Conservation (phyloP, 1,140 invertebrate genomes). For the Frieseomelitta varia region DNA sequence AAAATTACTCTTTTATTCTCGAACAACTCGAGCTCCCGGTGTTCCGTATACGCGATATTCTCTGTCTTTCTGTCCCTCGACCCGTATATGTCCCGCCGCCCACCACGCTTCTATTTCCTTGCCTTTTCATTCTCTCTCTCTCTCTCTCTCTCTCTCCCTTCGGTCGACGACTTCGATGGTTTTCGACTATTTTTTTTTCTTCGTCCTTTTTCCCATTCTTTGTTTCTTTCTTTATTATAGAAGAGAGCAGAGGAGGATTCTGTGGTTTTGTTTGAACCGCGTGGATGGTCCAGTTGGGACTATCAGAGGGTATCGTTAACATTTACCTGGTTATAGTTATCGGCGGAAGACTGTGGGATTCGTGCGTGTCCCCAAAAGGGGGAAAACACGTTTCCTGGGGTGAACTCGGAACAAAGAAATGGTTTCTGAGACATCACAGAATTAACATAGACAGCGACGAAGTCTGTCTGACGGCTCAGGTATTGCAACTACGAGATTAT, state of each 20-base stretch:
- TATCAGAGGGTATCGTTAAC: slow-evolving; percentile 69
- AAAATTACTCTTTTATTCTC: slow-evolving; percentile 83
- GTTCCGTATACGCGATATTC: slow-evolving; percentile 69
- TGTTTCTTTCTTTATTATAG: background rate
- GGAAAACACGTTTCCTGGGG: background rate
- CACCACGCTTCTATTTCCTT: slow-evolving; percentile 28
- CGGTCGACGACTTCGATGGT: slow-evolving; percentile 43
- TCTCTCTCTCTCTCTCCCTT: background rate
- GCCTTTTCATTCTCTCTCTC: background rate
- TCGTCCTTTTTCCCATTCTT: background rate
- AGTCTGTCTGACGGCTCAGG: too few species aligned
- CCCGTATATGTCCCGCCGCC: background rate
- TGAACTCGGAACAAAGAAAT: slow-evolving; percentile 29
- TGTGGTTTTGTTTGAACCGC: slow-evolving; percentile 17
- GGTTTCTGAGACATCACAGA: background rate
- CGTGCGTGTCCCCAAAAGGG: background rate
- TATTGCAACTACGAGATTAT: too few species aligned
- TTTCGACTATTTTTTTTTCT: slow-evolving; percentile 48
- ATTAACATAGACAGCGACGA: background rate
- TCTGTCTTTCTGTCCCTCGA: slow-evolving; percentile 48
- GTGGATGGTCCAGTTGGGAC: background rate
- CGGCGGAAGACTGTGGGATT: background rate
- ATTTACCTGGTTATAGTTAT: slow-evolving; percentile 27
- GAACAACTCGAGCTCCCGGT: slow-evolving; percentile 75
- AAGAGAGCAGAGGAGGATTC: background rate